Conservation (phyloP, 2,888 invertebrate species). For the Micoletzkya japonica region DNA sequence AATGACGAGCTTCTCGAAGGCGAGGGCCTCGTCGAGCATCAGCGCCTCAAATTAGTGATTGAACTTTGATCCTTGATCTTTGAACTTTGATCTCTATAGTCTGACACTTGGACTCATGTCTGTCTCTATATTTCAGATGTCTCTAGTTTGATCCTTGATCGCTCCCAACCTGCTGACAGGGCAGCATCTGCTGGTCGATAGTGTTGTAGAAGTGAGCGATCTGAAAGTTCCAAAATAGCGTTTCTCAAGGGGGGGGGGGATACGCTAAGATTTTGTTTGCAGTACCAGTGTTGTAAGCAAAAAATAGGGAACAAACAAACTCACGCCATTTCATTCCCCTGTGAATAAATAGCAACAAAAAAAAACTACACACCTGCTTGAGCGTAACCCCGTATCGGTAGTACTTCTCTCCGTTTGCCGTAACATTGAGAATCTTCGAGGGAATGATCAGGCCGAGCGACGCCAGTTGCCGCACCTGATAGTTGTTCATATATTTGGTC, state of each 20-base stretch:
- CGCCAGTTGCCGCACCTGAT: constrained; percentile 74
- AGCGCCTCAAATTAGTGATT: constrained; percentile 71
- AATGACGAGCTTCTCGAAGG: constrained; percentile 81
- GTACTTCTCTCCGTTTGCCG: constrained; percentile 78
- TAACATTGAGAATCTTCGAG: constrained; percentile 75
- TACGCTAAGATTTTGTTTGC: no score
- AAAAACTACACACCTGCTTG: constrained; percentile 75
- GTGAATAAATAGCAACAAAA: no score
- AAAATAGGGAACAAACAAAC: no score
- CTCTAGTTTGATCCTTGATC: no score
- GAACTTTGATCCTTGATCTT: neutral
- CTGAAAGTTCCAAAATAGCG: constrained; percentile 46
- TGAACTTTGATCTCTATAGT: neutral
- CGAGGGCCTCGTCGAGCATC: constrained; percentile 89
- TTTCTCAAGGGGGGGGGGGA: no score
- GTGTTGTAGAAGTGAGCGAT: constrained; percentile 82
- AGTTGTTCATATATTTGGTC: no score
- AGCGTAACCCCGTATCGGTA: constrained; percentile 82
- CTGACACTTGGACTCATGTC: no score
- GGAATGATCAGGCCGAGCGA: constrained; percentile 80
- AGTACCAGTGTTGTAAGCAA: no score
- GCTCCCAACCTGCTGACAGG: constrained; percentile 78
- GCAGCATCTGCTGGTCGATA: constrained; percentile 93
- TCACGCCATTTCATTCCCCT: no score
- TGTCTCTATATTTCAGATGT: no score